Conservation (phyloP, 2,797 vertebrate genomes). For the Myotis vivesi region DNA sequence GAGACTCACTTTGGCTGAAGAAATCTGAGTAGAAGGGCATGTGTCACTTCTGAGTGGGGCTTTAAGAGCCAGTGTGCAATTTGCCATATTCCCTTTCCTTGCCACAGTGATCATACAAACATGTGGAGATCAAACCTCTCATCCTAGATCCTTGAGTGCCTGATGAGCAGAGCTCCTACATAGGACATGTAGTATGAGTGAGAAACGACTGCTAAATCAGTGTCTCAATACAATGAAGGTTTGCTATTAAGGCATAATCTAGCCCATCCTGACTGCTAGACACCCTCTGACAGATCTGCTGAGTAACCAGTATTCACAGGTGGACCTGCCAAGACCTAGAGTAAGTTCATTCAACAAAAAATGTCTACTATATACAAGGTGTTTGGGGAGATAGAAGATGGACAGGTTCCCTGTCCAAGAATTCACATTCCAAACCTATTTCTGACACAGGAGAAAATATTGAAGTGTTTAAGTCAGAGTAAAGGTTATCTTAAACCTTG, state of each 20-base stretch:
- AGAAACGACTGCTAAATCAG: neutral
- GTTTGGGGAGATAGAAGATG: neutral
- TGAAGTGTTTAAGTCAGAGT: neutral
- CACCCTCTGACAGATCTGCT: neutral
- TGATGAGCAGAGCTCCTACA: neutral
- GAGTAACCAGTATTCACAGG: neutral
- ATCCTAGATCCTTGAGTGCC: neutral
- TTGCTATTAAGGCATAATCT: neutral
- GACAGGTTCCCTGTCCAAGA: neutral
- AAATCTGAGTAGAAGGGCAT: neutral
- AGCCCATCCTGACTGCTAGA: neutral
- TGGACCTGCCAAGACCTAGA: neutral
- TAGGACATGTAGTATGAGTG: neutral
- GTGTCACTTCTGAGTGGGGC: neutral
- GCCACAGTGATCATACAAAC: neutral
- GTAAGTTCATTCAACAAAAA: slow-evolving; percentile 25
- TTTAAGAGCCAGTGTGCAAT: neutral
- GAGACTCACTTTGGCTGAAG: slow-evolving; percentile 7
- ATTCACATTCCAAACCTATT: neutral
- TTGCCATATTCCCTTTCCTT: neutral
- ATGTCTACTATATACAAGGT: neutral
- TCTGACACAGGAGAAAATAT: neutral
- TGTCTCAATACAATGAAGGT: neutral
- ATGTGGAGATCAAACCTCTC: neutral
- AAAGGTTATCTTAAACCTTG: neutral